Evolutionary conservation across 2,888 invertebrate genomes (phyloP).

Genomic region (Altica lythri): DNA sequence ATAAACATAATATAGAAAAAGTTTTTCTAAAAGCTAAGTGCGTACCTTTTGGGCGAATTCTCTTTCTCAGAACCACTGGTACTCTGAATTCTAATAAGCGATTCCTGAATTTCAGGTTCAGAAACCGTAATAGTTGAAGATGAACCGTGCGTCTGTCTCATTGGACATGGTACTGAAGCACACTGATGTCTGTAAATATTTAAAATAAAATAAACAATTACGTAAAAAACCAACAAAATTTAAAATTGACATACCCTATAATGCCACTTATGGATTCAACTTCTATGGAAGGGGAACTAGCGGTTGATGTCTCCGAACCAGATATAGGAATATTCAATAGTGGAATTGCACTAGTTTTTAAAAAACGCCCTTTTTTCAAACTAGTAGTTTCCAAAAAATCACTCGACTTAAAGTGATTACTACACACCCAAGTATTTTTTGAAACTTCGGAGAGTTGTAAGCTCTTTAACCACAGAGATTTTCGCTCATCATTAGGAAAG

Average conservation of each 20-base stretch:
- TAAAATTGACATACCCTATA: slow-evolving; percentile 2
- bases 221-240: not conserved
- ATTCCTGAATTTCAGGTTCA: not conserved
- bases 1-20: not conserved
- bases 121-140: not conserved
- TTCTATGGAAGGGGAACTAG: slow-evolving; percentile 3
- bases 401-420: slow-evolving; percentile 4
- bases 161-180: not conserved
- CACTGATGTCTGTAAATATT: not conserved
- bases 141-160: not conserved
- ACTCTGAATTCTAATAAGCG: not conserved
- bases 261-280: not conserved
- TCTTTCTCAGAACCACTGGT: slow-evolving; percentile 1
- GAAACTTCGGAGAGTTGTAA: slow-evolving; percentile 2
- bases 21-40: too few relatives aligned
- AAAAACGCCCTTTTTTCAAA: slow-evolving; percentile 4
- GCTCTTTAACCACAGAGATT: not conserved
- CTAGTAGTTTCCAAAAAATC: slow-evolving; percentile 2
- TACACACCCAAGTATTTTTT: slow-evolving; percentile 1
- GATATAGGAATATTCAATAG: not conserved
- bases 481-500: slow-evolving; percentile 4
- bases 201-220: not conserved
- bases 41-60: slow-evolving; percentile 1
- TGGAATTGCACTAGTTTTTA: slow-evolving; percentile 5
- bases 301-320: not conserved